phyloP scores from a whole-genome alignment of 2,797 vertebrate genomes.

The Selene dorsalis region DNA sequence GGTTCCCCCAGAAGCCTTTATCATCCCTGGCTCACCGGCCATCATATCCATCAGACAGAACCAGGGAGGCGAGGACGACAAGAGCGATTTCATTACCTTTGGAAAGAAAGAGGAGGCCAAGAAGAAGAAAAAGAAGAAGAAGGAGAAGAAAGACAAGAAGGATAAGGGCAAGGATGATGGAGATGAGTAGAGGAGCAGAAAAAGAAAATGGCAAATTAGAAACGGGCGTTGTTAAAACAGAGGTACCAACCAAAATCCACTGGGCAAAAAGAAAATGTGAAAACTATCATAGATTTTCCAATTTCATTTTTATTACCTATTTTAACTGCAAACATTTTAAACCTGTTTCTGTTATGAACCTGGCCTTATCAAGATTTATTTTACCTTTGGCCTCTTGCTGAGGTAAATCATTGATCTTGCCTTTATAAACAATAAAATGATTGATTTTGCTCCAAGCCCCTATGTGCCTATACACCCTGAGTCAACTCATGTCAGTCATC shows the following conservation, averaged over 20 bases:
- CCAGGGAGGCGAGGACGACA: slow-evolving; percentile 93
- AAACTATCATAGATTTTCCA: slow-evolving; percentile 41
- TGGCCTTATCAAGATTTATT: slow-evolving; percentile 70
- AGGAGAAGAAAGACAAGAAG: slow-evolving; percentile 94
- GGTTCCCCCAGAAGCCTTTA: slow-evolving; percentile 97
- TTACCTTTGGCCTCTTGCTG: slow-evolving; percentile 61
- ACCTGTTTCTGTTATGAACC: slow-evolving; percentile 59
- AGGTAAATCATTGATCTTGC: slow-evolving; percentile 68
- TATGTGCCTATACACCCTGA: slow-evolving; percentile 71
- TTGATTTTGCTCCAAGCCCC: slow-evolving; percentile 72
- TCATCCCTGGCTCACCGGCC: slow-evolving; percentile 98
- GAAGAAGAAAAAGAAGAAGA: slow-evolving; percentile 99
- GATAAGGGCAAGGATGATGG: slow-evolving; percentile 97
- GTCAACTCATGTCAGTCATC: slow-evolving; percentile 47
- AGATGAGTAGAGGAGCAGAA: slow-evolving; percentile 88
- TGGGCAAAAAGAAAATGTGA: slow-evolving; percentile 69
- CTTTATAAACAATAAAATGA: slow-evolving; percentile 71
- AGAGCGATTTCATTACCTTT: slow-evolving; percentile 99
- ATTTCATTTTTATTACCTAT: slow-evolving; percentile 51
- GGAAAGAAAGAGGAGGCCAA: slow-evolving; percentile 99
- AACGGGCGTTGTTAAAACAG: slow-evolving; percentile 82
- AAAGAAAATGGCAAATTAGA: slow-evolving; percentile 84
- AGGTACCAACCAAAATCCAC: slow-evolving; percentile 84
- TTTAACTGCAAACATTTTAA: slow-evolving; percentile 49
- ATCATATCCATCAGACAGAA: slow-evolving; percentile 99